These are phyloP conservation scores for Megalops atlanticus DNA, from an alignment of 2,113 vertebrate genomes.

Conservation along the genomic window DNA sequence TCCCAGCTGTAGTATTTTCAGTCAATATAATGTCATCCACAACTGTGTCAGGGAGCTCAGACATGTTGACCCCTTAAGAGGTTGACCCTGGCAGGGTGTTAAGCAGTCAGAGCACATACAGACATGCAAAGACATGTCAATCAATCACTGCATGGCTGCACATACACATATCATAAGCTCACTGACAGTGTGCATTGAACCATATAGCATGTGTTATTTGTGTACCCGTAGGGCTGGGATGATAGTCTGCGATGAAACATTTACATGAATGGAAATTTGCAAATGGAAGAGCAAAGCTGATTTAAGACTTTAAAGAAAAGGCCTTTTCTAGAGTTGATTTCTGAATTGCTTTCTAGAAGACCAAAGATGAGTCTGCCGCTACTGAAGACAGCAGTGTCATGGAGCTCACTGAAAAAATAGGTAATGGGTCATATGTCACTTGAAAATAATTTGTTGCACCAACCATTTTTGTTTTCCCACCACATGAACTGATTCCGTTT, in stretches of 20 bases:
- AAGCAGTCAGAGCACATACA: background rate
- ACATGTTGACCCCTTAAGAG: background rate
- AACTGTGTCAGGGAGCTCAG: background rate
- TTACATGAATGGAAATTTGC: background rate
- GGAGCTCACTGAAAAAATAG: conserved; percentile 80
- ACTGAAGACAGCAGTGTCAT: conserved; percentile 63
- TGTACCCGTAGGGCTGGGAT: background rate
- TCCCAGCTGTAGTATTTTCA: background rate
- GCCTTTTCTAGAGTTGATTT: conserved; percentile 1
- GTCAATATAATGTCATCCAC: background rate
- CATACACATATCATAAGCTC: background rate
- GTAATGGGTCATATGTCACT: conserved; percentile 62
- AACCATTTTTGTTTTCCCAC: too few relatives aligned
- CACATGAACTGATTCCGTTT: background rate
- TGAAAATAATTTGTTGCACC: too few relatives aligned
- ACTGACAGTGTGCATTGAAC: background rate
- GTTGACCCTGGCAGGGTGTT: background rate
- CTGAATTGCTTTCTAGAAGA: conserved; percentile 66
- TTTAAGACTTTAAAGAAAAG: background rate
- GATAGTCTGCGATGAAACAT: background rate
- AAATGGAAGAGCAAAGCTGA: background rate
- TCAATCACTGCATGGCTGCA: background rate
- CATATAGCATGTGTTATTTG: too few relatives aligned
- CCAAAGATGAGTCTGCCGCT: conserved; percentile 58
- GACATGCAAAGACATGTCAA: background rate